Evolutionary conservation across 2,888 invertebrate species (phyloP), one percentile per base, ranked within the genome.

Genomic region (Lycaena phlaeas): DNA sequence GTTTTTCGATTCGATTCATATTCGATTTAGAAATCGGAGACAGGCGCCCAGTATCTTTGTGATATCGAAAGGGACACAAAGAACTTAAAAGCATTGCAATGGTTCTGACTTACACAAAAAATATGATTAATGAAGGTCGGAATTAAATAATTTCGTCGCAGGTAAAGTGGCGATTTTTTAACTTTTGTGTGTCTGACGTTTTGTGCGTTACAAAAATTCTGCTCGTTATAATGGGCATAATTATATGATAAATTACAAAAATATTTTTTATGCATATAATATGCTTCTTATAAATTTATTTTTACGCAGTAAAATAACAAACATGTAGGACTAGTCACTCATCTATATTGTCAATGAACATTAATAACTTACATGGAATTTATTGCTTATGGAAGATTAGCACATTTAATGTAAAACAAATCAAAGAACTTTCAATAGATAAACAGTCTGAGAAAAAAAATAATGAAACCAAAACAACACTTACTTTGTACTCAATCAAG

Each of bases 91-190:
- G 71, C 74, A 71, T 65, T 74, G 66, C 70, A 57, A 57, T 69
- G 60, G 71, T 74, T 70, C 71, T 59, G 70, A 75, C 72, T 48
- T 49, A 46, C 54, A 62, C 66, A 78, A 81, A 81, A 82, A 81
- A 74, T 63, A 76, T 79, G 82, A 81, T 82, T 76, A 81, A 81
- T 81, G 77, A 68, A 64, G 70, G 70, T 71, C 53, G 57, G 65
- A 68, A 78, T 79, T 68, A 71, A 76, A 75, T 72, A 66, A 76
- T 74, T 69, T 66, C 57, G 51, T 52, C 57, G 57, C 77, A 79
- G 79, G 77, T 71, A 70, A 59, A 55, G 53, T 59, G 61, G 60
- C 59, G 62, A 78, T 72, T 73, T 74, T 73, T 75, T 49, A 47
- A 40, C 42, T 41, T 28, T 43, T 45, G 27, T 37, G 11, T 6